Conservation (phyloP, 64 coral and sea anemone genomes). For the Dendrophyllia cribrosa region DNA sequence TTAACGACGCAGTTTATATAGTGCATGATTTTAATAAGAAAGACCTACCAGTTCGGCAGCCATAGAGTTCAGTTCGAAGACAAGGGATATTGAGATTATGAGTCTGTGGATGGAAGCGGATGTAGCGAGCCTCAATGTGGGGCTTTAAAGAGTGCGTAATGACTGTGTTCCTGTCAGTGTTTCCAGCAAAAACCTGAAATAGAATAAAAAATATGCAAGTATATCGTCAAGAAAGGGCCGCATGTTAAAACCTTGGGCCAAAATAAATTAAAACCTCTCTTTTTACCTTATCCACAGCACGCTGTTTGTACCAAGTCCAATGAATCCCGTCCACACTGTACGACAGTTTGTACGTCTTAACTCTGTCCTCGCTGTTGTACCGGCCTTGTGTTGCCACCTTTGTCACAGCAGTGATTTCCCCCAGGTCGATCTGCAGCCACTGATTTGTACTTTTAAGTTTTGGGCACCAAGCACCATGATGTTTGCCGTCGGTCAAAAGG, state of each 20-base stretch:
- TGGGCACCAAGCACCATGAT: conserved; percentile 29
- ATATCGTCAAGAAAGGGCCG: too few relatives aligned
- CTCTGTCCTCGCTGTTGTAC: neutral
- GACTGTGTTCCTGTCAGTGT: conserved; percentile 7
- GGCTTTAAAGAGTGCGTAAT: conserved; percentile 2
- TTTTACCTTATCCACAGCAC: neutral
- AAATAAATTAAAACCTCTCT: too few relatives aligned
- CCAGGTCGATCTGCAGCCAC: conserved; percentile 71
- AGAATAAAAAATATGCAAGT: neutral
- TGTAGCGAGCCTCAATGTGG: conserved; percentile 26
- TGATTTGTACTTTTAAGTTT: conserved; percentile 19
- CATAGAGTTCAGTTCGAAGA: conserved; percentile 7
- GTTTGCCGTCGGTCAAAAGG: neutral
- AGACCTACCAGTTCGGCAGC: neutral
- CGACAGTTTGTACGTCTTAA: conserved; percentile 15
- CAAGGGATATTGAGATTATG: conserved; percentile 1
- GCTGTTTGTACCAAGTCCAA: conserved; percentile 32
- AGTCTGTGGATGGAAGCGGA: conserved; percentile 5
- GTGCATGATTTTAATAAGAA: neutral
- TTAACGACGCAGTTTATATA: too few relatives aligned
- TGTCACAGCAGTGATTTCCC: conserved; percentile 29
- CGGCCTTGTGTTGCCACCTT: conserved; percentile 45
- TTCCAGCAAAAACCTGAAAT: conserved; percentile 17
- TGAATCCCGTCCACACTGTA: conserved; percentile 36
- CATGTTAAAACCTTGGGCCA: too few relatives aligned